Evolutionary conservation across 2,113 vertebrate species (phyloP), one percentile per base, ranked within the genome.

Genomic region (Hippocampus mohnikei): DNA sequence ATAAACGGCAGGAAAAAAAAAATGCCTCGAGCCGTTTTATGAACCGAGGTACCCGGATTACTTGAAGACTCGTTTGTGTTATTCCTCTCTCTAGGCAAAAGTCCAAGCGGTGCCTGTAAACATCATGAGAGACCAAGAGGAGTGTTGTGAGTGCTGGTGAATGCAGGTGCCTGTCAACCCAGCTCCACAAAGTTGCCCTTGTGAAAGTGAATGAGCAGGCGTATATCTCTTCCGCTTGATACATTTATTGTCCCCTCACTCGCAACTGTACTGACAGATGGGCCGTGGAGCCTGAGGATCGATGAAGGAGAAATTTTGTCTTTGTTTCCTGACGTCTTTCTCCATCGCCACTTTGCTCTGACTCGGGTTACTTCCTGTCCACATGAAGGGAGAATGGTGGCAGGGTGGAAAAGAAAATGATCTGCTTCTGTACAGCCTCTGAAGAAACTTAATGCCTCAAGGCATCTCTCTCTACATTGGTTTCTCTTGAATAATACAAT

Each of bases 401-500:
- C 64, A 67, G 71, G 67, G 73, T 66, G 73, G 74, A 75, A 65
- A 65, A 76, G 67, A 74, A 83, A 84, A 67, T 71, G 82, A 89
- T 86, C 84, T 4, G 79, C 76, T 77, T 76, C 80, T 84, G 81
- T 87, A 80, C 73, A 76, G 85, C 81, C 79, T 86, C 84, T 76
- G 84, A 89, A 74, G 90, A 89, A 91, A 91, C 82, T 70, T 86
- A 88, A 91, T 88, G 86, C 90, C 88, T 82, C 67, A 55, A 84
- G 86, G 79, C 84, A 83, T 81, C 79, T 88, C 85, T 82, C 81
- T 76, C 72, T 81, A 88, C 85, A 91, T 85, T 87, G 86, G 87
- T 89, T 88, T 82, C 79, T 84, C 70, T 84, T 91, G 88, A 91
- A 91, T 91, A 88, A 90, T 88, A 88, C 88, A 91, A 88, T 67